Conservation (phyloP, 2,797 vertebrate species). For the Dallia pectoralis region DNA sequence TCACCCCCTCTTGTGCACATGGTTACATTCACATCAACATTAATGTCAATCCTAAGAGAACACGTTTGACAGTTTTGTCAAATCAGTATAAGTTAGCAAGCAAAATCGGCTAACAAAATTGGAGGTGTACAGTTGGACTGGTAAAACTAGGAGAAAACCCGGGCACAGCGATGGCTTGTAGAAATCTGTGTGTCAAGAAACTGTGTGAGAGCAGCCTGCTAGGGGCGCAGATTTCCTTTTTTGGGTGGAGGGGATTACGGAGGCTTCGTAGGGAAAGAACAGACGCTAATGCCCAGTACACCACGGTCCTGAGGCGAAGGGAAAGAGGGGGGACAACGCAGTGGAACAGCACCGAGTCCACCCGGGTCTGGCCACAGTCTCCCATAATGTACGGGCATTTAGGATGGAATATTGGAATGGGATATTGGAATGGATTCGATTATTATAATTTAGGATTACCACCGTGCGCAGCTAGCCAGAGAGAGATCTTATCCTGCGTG, state of each 20-base stretch:
- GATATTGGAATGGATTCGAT: background rate
- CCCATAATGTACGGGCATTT: slow-evolving; percentile 12
- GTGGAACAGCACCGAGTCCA: background rate
- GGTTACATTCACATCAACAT: background rate
- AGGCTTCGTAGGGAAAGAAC: slow-evolving; percentile 37
- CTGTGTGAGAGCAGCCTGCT: slow-evolving; percentile 37
- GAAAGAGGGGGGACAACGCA: background rate
- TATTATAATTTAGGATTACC: background rate
- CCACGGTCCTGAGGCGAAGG: background rate
- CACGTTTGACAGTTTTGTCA: background rate
- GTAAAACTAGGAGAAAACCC: background rate
- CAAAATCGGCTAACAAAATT: background rate
- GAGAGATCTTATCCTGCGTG: background rate
- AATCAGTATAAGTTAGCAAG: background rate
- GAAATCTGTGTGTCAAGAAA: slow-evolving; percentile 19
- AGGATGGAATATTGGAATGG: background rate
- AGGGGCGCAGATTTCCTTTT: slow-evolving; percentile 53
- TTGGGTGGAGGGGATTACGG: slow-evolving; percentile 60
- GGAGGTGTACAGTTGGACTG: background rate
- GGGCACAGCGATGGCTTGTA: background rate
- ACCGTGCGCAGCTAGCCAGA: background rate
- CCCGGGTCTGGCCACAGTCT: slow-evolving; percentile 22
- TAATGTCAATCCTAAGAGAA: background rate
- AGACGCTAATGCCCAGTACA: slow-evolving; percentile 32
- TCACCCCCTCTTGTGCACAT: background rate